Evolutionary conservation across 2,888 invertebrate genomes (phyloP), one percentile per base, ranked within the genome.

Genomic region (Ceramica pisi): DNA sequence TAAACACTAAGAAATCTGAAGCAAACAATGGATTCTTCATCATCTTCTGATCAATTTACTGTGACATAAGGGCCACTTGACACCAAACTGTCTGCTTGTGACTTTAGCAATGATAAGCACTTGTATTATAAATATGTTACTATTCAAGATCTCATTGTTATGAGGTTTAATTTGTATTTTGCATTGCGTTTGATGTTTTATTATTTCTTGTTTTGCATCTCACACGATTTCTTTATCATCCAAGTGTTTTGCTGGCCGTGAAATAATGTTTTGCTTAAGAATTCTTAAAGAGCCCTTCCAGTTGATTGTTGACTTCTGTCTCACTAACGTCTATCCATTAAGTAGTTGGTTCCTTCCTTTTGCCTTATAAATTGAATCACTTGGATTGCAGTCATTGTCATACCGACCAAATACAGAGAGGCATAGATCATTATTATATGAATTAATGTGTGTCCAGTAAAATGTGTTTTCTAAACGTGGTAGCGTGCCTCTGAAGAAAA

Each of bases 21-120:
- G 60, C 70, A 81, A 78, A 83, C 84, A 83, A 82, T 81, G 41
- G 70, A 44, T 59, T 75, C 73, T 81, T 72, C 53, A 64, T 72
- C 65, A 78, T 55, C 55, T 41, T 55, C 26, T 71, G 19, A 69
- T 76, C 10, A 64, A 61, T 65, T 67, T 46, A 68, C 64, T 46
- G 21, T 78, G 74, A 81, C 70, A 61, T 68, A 75, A 78, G 74
- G 59, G 70, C 46, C 68, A 60, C 79, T 83, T 84, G 84, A 79
- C 83, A 81, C 82, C 79, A 84, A 82, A 71, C 48, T 67, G 78
- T 81, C 75, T 56, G 31, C 14, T 55, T 57, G 67, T 77, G 51
- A 46, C 77, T 62, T 81, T 48, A 66, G 41, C 51, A 51, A 68
- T 59, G 41, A 65, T 61, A 57, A 75, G 38, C 56, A 67, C 57